Conservation (phyloP, 2,888 invertebrate species). For the Nowickia ferox region DNA sequence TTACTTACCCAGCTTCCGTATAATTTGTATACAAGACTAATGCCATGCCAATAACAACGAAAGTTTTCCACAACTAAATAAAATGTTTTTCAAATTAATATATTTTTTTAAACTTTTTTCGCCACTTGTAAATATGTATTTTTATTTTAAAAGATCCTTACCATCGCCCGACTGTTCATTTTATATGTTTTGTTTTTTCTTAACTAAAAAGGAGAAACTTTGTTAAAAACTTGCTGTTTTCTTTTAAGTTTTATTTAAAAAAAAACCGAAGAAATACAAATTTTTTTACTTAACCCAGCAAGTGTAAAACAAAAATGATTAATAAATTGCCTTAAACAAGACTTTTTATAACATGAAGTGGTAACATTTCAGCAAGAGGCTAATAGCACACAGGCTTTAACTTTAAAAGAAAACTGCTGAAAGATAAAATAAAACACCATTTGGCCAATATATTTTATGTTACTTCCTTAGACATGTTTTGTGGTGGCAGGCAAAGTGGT, state of each 20-base stretch:
- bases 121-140: constrained; percentile 1
- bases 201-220: constrained; percentile 45
- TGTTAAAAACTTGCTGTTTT: constrained; percentile 17
- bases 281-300: constrained; percentile 33
- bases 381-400: neutral
- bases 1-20: constrained; percentile 77
- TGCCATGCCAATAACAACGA: constrained; percentile 76
- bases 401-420: constrained; percentile 21
- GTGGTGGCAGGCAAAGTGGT: constrained; percentile 44
- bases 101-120: neutral
- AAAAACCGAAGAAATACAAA: constrained; percentile 18
- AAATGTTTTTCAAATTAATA: neutral
- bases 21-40: constrained; percentile 75
- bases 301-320: constrained; percentile 63
- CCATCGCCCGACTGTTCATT: constrained; percentile 66
- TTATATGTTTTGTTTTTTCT: constrained; percentile 8
- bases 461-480: constrained; percentile 67
- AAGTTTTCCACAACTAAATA: constrained; percentile 76
- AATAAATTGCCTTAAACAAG: constrained; percentile 49
- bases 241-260: constrained; percentile 25
- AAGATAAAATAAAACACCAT: constrained; percentile 43
- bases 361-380: constrained; percentile 8
- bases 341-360: constrained; percentile 68
- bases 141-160: constrained; percentile 45
- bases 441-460: constrained; percentile 69